phyloP scores from a whole-genome alignment of 2,113 vertebrate species.

The Indicator maculatus region DNA sequence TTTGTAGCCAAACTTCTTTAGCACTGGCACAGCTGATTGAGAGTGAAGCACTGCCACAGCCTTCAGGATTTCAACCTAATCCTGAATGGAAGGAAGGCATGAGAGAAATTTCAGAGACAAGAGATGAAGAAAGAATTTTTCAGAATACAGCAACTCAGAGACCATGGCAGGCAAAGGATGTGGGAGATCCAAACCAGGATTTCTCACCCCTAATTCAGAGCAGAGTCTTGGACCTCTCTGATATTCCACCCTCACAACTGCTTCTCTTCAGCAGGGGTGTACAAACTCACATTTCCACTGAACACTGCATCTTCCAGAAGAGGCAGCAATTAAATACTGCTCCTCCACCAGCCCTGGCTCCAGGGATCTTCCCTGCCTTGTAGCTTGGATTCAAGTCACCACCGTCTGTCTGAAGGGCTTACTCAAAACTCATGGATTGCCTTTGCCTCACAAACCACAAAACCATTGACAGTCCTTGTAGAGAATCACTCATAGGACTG shows the following conservation, averaged over 20 bases:
- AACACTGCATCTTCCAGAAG: not conserved
- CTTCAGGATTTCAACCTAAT: not conserved
- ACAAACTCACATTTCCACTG: not conserved
- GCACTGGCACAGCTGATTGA: not conserved
- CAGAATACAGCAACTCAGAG: not conserved
- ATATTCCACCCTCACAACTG: not conserved
- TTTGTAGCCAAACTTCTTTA: not conserved
- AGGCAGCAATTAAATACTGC: not conserved
- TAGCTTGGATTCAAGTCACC: not conserved
- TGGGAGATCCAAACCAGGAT: not conserved
- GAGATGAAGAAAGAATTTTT: not conserved
- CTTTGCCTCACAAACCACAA: not conserved
- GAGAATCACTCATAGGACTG: not conserved
- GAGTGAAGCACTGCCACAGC: not conserved
- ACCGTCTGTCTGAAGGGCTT: not conserved
- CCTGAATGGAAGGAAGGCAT: accelerated
- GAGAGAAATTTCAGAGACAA: not conserved
- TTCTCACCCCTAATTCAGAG: not conserved
- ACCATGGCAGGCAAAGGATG: not conserved
- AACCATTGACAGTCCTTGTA: not conserved
- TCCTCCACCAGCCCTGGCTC: not conserved
- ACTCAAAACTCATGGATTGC: not conserved
- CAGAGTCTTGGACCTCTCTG: not conserved
- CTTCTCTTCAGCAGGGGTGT: not conserved
- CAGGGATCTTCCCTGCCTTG: not conserved